Conservation (phyloP, 2,888 invertebrate species). For the Lasioglossum figueresi region DNA sequence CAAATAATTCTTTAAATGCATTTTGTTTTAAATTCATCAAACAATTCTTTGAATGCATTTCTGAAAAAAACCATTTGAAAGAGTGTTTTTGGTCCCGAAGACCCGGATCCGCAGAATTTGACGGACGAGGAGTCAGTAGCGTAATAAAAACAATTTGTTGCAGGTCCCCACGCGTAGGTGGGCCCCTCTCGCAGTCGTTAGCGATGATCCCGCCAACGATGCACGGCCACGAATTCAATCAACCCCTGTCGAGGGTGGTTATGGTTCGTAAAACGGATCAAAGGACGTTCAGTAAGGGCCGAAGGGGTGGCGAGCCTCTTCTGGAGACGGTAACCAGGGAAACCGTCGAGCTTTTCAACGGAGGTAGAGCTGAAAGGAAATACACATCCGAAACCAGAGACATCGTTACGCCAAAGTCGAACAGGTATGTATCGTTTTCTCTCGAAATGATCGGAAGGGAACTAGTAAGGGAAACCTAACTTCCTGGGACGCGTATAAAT, state of each 20-base stretch:
- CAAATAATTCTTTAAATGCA: too few relatives aligned
- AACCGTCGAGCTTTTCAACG: slow-evolving; percentile 88
- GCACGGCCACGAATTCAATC: slow-evolving; percentile 83
- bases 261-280: slow-evolving; percentile 89
- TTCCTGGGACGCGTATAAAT: slow-evolving; percentile 38
- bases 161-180: slow-evolving; percentile 82
- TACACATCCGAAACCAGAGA: slow-evolving; percentile 87
- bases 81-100: too few relatives aligned
- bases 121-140: neutral
- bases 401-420: slow-evolving; percentile 83
- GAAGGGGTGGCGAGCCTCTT: slow-evolving; percentile 87
- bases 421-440: slow-evolving; percentile 74
- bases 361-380: slow-evolving; percentile 87
- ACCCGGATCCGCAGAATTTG: neutral
- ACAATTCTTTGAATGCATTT: too few relatives aligned
- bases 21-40: too few relatives aligned
- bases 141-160: slow-evolving; percentile 30
- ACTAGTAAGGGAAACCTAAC: slow-evolving; percentile 18
- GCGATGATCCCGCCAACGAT: slow-evolving; percentile 83
- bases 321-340: slow-evolving; percentile 88
- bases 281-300: slow-evolving; percentile 87
- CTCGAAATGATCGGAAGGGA: slow-evolving; percentile 31
- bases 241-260: slow-evolving; percentile 86
- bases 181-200: slow-evolving; percentile 81
- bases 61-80: too few relatives aligned